phyloP scores from a whole-genome alignment of 2,888 invertebrate species.

The Chironomus tentans region DNA sequence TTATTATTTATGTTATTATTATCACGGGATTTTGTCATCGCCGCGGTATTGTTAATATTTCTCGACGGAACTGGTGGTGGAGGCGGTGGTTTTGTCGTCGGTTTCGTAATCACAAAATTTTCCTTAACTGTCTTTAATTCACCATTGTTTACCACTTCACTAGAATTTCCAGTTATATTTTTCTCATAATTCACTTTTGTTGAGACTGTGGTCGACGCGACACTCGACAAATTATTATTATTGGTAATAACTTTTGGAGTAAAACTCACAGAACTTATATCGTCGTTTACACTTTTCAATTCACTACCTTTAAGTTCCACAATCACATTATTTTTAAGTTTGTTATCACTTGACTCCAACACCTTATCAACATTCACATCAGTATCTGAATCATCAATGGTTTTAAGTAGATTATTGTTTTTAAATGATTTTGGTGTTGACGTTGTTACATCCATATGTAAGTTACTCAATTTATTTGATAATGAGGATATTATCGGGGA shows the following conservation, averaged over 20 bases:
- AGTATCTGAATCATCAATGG: slow-evolving; percentile 6
- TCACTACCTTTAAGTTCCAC: background rate
- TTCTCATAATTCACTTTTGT: background rate
- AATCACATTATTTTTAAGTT: slow-evolving; percentile 5
- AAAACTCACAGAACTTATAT: background rate
- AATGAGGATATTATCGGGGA: background rate
- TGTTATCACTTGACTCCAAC: slow-evolving; percentile 15
- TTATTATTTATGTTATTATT: no score
- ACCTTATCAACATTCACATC: background rate
- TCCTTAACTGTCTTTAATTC: slow-evolving; percentile 29
- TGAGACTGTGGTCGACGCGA: background rate
- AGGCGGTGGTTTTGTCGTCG: slow-evolving; percentile 4
- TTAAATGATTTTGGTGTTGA: background rate
- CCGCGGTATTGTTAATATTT: no score
- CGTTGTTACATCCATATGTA: slow-evolving; percentile 11
- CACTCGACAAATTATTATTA: background rate
- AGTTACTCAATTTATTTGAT: slow-evolving; percentile 1
- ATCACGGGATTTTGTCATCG: no score
- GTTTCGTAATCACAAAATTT: slow-evolving; percentile 28
- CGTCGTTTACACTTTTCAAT: slow-evolving; percentile 7
- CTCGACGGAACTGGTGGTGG: background rate
- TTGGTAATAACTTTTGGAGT: slow-evolving; percentile 5
- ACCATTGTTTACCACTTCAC: background rate
- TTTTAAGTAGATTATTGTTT: slow-evolving; percentile 3
- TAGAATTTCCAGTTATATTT: background rate